phyloP scores from a whole-genome alignment of 2,888 invertebrate species.

The Nomada hirtipes region DNA sequence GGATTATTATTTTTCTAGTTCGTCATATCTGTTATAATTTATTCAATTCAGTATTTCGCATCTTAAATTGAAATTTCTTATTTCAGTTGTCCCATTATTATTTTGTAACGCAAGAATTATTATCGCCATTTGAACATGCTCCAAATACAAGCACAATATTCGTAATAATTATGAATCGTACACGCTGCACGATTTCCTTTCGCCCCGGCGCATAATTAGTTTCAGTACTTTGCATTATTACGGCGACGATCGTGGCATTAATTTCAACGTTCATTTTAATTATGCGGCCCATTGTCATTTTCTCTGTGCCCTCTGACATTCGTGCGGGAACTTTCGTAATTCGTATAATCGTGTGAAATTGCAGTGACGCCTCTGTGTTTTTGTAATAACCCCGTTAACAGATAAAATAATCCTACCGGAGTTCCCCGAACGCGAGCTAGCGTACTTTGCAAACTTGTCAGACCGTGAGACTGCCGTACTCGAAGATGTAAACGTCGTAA shows the following conservation, averaged over 20 bases:
- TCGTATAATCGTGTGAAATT: slow-evolving; percentile 22
- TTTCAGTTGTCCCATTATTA: too few species aligned
- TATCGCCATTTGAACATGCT: too few species aligned
- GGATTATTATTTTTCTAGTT: too few species aligned
- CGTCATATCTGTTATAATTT: too few species aligned
- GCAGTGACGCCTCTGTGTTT: slow-evolving; percentile 8
- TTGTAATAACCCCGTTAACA: slow-evolving; percentile 10
- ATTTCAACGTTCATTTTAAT: slow-evolving; percentile 35
- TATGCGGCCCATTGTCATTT: slow-evolving; percentile 4
- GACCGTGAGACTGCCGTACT: not conserved
- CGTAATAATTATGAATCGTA: not conserved
- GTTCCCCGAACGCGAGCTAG: not conserved
- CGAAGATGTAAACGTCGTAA: slow-evolving; percentile 17
- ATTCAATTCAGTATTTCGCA: too few species aligned
- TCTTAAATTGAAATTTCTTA: too few species aligned
- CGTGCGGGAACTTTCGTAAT: slow-evolving; percentile 25
- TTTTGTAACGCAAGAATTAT: too few species aligned
- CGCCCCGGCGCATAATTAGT: not conserved
- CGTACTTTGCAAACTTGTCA: not conserved
- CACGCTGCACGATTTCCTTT: not conserved
- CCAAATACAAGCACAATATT: too few species aligned
- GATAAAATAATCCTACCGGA: slow-evolving; percentile 3
- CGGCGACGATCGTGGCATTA: slow-evolving; percentile 3
- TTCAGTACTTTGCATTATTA: slow-evolving; percentile 2
- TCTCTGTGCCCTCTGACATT: not conserved